Evolutionary conservation across 2,888 invertebrate genomes (phyloP).

Genomic region (Ypsolopha sequella): DNA sequence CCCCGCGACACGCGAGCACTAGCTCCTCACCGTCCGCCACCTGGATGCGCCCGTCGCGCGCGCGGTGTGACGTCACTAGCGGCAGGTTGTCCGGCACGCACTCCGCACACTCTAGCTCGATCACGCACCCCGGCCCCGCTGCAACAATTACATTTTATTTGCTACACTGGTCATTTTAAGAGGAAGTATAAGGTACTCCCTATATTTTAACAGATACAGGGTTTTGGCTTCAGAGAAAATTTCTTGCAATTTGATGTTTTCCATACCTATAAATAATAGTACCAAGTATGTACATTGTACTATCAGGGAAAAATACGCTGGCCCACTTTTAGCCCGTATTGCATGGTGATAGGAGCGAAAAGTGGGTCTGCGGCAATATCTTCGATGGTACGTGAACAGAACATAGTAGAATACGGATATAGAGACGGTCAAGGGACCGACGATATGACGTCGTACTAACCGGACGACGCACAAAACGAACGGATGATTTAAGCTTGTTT

Average conservation of each 20-base stretch:
- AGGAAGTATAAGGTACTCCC: not conserved
- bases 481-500: too few relatives aligned
- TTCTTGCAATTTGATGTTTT: too few relatives aligned
- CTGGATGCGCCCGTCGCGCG: constrained; percentile 22
- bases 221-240: too few relatives aligned
- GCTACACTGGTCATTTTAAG: not conserved
- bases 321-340: too few relatives aligned
- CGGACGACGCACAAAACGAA: too few relatives aligned
- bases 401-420: too few relatives aligned
- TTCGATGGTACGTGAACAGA: not conserved
- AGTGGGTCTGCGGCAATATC: not conserved
- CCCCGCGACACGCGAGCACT: constrained; percentile 40
- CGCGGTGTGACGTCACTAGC: constrained; percentile 43
- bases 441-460: too few relatives aligned
- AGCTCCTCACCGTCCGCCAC: constrained; percentile 33
- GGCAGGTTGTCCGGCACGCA: constrained; percentile 61
- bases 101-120: constrained; percentile 51
- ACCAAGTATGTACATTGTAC: too few relatives aligned
- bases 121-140: constrained; percentile 31
- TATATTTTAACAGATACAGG: not conserved
- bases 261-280: too few relatives aligned
- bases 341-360: too few relatives aligned
- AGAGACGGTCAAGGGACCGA: too few relatives aligned
- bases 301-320: too few relatives aligned
- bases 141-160: not conserved